These are phyloP conservation scores for Deladenus siricidicola DNA, from an alignment of 2,888 invertebrate genomes.

Conservation along the genomic window DNA sequence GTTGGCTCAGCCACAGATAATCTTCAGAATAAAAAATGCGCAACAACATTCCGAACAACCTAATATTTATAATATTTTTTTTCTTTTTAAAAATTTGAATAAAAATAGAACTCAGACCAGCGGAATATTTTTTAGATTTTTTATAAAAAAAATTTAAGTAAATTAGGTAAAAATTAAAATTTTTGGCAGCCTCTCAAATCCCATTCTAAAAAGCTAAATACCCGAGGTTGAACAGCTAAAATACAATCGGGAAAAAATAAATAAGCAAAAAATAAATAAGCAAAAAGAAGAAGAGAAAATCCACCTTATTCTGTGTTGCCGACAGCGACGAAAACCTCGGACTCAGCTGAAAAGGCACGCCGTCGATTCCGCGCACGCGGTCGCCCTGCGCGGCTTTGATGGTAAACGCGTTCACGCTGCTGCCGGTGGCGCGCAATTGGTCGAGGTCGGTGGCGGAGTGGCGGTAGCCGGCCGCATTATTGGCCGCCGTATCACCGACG, in stretches of 20 bases:
- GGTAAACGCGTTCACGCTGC: conserved; percentile 15
- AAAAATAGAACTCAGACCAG: too few relatives aligned
- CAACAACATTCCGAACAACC: too few relatives aligned
- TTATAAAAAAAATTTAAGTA: too few relatives aligned
- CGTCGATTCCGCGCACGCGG: conserved; percentile 23
- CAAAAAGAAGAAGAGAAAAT: background rate
- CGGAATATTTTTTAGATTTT: too few relatives aligned
- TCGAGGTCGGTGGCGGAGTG: conserved; percentile 25
- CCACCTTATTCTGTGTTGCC: background rate
- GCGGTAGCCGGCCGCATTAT: conserved; percentile 9
- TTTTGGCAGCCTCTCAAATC: too few relatives aligned
- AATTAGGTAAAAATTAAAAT: too few relatives aligned
- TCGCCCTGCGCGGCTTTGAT: conserved; percentile 9
- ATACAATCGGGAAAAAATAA: background rate
- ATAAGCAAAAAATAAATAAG: background rate
- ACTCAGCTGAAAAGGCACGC: conserved; percentile 30
- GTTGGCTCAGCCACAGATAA: too few relatives aligned
- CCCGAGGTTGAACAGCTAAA: too few relatives aligned
- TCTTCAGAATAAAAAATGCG: too few relatives aligned
- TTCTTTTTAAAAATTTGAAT: too few relatives aligned
- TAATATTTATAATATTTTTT: too few relatives aligned
- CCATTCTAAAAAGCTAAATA: too few relatives aligned
- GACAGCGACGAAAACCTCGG: conserved; percentile 13
- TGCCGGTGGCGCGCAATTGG: conserved; percentile 1
- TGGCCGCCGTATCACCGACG: background rate